Evolutionary conservation across 2,113 vertebrate genomes (phyloP).

Genomic region (Pollachius pollachius): DNA sequence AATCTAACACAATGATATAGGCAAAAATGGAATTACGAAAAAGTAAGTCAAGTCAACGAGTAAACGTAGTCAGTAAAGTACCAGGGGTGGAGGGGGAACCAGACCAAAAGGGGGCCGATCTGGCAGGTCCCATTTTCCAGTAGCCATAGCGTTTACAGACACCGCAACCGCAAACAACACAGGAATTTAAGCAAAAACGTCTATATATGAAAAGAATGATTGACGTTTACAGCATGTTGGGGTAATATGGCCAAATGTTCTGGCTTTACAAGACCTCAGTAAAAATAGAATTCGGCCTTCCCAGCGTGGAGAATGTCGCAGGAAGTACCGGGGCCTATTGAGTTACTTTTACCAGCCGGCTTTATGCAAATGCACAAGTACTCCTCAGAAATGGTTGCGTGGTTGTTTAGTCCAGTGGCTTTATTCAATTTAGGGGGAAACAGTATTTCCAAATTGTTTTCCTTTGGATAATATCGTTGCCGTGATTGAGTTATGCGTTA

Average conservation of each 20-base stretch:
- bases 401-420: slow-evolving; percentile 47
- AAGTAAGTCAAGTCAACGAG: too few species aligned
- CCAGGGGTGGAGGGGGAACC: too few species aligned
- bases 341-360: slow-evolving; percentile 45
- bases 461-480: slow-evolving; percentile 52
- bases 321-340: slow-evolving; percentile 49
- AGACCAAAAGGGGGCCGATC: too few species aligned
- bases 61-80: too few species aligned
- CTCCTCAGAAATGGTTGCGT: slow-evolving; percentile 44
- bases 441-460: slow-evolving; percentile 53
- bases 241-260: too few species aligned
- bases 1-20: slow-evolving; percentile 58
- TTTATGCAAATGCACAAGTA: slow-evolving; percentile 52
- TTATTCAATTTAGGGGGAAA: slow-evolving; percentile 51
- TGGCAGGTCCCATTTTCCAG: too few species aligned
- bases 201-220: too few species aligned
- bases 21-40: slow-evolving; percentile 57
- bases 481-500: slow-evolving; percentile 56
- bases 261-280: too few species aligned
- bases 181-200: too few species aligned
- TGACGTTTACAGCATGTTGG: too few species aligned
- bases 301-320: slow-evolving; percentile 47
- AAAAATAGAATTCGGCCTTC: slow-evolving; percentile 35
- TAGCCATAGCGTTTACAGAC: too few species aligned
- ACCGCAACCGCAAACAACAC: too few species aligned